Evolutionary conservation across 2,113 vertebrate genomes (phyloP).

Genomic region (Gavia stellata): DNA sequence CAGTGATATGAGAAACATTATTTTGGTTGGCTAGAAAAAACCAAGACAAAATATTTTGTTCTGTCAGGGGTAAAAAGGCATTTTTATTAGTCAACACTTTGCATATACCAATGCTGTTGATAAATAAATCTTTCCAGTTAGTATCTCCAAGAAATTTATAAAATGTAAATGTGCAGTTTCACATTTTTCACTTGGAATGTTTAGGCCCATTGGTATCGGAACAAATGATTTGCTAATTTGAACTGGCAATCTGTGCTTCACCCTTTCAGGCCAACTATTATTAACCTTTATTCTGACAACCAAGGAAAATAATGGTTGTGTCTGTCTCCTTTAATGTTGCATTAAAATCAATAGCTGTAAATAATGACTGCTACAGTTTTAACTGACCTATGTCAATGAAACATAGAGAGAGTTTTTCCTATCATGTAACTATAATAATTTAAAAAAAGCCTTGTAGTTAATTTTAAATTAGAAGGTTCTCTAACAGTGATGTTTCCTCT

Average conservation of each 20-base stretch:
- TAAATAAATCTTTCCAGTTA: not conserved
- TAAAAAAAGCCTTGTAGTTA: not conserved
- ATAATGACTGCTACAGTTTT: conserved; percentile 53
- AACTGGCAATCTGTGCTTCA: conserved; percentile 42
- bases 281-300: conserved; percentile 66
- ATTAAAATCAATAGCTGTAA: conserved; percentile 66
- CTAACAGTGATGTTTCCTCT: not conserved
- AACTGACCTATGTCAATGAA: conserved; percentile 45
- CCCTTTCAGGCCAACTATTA: conserved; percentile 53
- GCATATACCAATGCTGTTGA: not conserved
- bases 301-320: conserved; percentile 61
- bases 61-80: not conserved
- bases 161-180: not conserved
- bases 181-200: not conserved
- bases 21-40: conserved; percentile 66
- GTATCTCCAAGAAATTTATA: not conserved
- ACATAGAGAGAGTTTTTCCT: conserved; percentile 29
- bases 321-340: conserved; percentile 53
- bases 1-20: conserved; percentile 66
- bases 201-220: not conserved
- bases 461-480: not conserved
- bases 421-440: not conserved
- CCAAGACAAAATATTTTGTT: conserved; percentile 67
- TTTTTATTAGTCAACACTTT: conserved; percentile 36
- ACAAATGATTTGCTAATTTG: conserved; percentile 55